A percentile compares a stretch with the other conserved stretches of the same genome.
Conservation (phyloP, 2,113 vertebrate species). For the Cettia cetti region DNA sequence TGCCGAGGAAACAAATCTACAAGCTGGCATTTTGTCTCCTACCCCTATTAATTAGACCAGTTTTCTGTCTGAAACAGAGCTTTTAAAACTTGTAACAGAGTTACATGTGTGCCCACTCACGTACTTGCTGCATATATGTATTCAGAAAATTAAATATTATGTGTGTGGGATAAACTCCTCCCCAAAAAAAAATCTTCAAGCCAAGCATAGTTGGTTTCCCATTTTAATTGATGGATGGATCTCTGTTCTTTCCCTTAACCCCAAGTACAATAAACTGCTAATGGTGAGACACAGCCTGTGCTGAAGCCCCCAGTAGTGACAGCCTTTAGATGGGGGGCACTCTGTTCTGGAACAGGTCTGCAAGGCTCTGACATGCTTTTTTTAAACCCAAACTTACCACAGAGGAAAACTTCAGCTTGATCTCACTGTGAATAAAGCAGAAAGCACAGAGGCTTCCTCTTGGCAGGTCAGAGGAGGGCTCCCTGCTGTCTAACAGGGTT, state of each 20-base stretch:
- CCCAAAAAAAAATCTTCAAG: not conserved
- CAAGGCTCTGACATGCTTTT: not conserved
- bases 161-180: not conserved
- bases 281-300: not conserved
- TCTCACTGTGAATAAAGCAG: not conserved
- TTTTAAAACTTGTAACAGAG: not conserved
- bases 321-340: not conserved
- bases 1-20: slow-evolving; percentile 44
- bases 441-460: not conserved
- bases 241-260: not conserved
- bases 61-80: slow-evolving; percentile 24
- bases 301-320: not conserved
- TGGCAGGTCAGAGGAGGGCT: not conserved
- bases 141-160: not conserved
- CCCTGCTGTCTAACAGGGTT: not conserved
- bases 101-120: not conserved
- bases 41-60: slow-evolving; percentile 21
- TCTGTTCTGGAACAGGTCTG: not conserved
- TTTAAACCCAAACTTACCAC: not conserved
- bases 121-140: not conserved
- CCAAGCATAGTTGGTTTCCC: not conserved
- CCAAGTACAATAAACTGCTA: not conserved
- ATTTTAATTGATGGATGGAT: not conserved
- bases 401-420: not conserved
- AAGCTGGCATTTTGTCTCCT: slow-evolving; percentile 44